These are phyloP conservation scores for Sebastes paucispinis DNA, from an alignment of 2,797 vertebrate genomes.

Conservation along the genomic window DNA sequence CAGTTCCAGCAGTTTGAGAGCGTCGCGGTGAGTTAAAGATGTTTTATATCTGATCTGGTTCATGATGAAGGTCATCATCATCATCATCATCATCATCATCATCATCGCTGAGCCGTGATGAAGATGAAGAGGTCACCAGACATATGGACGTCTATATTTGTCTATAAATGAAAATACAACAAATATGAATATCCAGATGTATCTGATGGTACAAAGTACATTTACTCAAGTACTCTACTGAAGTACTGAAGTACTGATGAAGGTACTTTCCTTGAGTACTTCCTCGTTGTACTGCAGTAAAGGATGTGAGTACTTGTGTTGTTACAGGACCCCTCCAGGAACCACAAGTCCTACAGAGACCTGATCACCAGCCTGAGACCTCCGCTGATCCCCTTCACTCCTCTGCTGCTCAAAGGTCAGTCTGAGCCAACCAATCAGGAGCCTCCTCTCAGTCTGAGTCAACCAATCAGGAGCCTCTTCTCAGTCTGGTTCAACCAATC, in stretches of 20 bases:
- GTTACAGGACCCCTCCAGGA: conserved; percentile 91
- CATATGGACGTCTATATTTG: background rate
- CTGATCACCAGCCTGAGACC: conserved; percentile 91
- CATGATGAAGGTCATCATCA: background rate
- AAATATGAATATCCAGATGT: no score
- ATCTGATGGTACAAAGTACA: no score
- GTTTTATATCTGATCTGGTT: background rate
- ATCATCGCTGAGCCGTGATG: background rate
- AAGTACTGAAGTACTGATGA: background rate
- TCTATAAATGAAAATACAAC: no score
- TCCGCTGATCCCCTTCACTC: conserved; percentile 94
- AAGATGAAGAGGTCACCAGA: no score
- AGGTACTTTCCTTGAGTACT: background rate
- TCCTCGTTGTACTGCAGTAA: background rate
- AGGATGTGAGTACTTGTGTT: background rate
- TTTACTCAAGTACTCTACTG: background rate
- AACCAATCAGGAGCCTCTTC: no score
- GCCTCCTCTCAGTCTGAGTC: background rate
- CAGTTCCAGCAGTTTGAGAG: conserved; percentile 95
- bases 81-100: background rate
- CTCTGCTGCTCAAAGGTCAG: conserved; percentile 93
- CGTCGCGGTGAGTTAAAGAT: conserved; percentile 84
- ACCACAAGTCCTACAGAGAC: conserved; percentile 96
- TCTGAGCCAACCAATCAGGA: background rate
- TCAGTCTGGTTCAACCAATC: no score